Percentiles rank a stretch among this genome's conserved stretches.
phyloP scores from a whole-genome alignment of 2,797 vertebrate species.

The Vipera ursinii region DNA sequence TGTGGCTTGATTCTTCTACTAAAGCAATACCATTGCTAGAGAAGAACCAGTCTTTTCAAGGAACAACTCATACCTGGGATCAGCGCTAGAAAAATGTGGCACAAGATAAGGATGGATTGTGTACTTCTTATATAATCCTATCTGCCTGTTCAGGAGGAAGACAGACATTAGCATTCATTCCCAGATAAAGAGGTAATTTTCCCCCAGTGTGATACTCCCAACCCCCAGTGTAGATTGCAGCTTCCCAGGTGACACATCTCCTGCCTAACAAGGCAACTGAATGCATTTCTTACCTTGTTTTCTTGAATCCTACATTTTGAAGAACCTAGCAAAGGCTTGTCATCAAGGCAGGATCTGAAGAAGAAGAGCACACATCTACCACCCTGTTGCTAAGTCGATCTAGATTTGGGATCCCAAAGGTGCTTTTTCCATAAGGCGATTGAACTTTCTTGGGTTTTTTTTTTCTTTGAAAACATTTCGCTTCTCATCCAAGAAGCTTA shows the following conservation, averaged over 20 bases:
- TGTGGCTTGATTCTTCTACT: constrained; percentile 51
- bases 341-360: not conserved
- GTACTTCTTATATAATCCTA: not conserved
- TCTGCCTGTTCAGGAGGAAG: not conserved
- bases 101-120: not conserved
- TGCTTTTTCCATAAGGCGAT: not conserved
- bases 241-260: not conserved
- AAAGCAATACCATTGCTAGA: not conserved
- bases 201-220: not conserved
- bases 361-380: not conserved
- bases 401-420: not conserved
- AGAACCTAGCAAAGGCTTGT: not conserved
- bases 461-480: not conserved
- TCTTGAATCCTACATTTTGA: not conserved
- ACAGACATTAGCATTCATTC: not conserved
- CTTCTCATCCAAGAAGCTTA: not conserved
- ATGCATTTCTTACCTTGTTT: not conserved
- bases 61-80: not conserved
- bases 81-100: not conserved
- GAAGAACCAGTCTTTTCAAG: not conserved
- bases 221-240: not conserved
- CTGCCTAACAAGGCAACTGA: not conserved
- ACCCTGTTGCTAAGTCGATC: not conserved
- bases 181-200: not conserved
- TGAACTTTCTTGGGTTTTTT: not conserved